phyloP scores from a whole-genome alignment of 1,140 invertebrate genomes.

The Hyles vespertilio region DNA sequence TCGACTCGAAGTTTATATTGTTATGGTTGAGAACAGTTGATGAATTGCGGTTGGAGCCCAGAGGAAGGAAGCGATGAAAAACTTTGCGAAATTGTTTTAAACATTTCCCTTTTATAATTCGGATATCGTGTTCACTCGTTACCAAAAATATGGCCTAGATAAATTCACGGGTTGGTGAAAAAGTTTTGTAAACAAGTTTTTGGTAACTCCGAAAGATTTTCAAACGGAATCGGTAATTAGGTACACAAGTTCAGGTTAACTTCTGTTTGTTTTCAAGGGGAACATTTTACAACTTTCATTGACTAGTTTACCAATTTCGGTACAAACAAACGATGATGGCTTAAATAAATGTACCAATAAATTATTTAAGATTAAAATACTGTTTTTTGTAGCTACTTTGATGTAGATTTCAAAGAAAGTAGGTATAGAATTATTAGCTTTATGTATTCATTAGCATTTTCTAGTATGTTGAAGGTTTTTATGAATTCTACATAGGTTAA shows the following conservation, averaged over 20 bases:
- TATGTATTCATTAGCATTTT: no score
- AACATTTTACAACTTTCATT: constrained; percentile 21
- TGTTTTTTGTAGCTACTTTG: no score
- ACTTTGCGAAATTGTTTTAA: constrained; percentile 39
- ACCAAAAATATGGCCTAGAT: constrained; percentile 49
- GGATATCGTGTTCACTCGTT: constrained; percentile 39
- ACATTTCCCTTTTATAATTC: constrained; percentile 44
- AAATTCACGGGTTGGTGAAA: constrained; percentile 43
- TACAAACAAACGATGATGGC: not conserved
- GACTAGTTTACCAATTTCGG: not conserved
- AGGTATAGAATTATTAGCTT: no score
- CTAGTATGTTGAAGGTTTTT: no score
- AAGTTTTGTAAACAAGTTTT: constrained; percentile 47
- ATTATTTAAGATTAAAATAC: no score
- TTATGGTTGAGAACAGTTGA: constrained; percentile 18
- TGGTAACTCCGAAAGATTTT: constrained; percentile 36
- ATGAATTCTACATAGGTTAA: no score
- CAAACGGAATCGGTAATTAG: constrained; percentile 51
- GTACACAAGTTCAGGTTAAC: constrained; percentile 32
- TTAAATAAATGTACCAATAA: no score
- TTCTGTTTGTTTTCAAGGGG: constrained; percentile 26
- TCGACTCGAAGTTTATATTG: constrained; percentile 2
- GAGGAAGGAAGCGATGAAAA: constrained; percentile 40
- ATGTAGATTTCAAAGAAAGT: no score
- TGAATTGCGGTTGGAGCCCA: constrained; percentile 30